phyloP scores from a whole-genome alignment of 2,888 invertebrate species.

The Dryomyza anilis region DNA sequence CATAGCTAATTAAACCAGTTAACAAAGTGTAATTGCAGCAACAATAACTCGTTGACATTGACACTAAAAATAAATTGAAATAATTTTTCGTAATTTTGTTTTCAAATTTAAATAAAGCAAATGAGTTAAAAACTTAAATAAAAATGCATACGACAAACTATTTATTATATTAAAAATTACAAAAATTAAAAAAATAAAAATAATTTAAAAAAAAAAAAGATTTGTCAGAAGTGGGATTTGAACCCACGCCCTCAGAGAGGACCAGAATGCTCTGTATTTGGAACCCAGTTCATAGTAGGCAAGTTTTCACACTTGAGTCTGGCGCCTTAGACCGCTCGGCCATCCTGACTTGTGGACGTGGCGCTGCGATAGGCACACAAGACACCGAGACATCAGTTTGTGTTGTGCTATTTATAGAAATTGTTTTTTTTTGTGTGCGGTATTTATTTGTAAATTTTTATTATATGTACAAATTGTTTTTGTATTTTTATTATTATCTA shows the following conservation, averaged over 20 bases:
- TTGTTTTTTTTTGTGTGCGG: neutral
- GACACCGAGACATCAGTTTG: no score
- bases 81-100: no score
- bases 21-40: no score
- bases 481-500: no score
- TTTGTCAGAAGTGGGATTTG: constrained; percentile 28
- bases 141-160: no score
- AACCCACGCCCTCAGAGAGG: constrained; percentile 30
- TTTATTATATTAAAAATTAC: neutral
- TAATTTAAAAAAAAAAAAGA: neutral
- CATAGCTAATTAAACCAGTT: no score
- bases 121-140: no score
- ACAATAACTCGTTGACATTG: no score
- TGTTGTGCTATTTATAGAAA: neutral
- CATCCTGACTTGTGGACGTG: constrained; percentile 18
- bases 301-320: constrained; percentile 48
- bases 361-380: neutral
- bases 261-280: constrained; percentile 18
- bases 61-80: no score
- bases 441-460: neutral
- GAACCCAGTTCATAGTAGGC: constrained; percentile 21
- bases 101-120: no score
- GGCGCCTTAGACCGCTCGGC: constrained; percentile 48
- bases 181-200: neutral
- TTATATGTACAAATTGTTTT: no score